These are phyloP conservation scores for Phalloptychus januarius DNA, from an alignment of 2,797 vertebrate species.

Conservation along the genomic window DNA sequence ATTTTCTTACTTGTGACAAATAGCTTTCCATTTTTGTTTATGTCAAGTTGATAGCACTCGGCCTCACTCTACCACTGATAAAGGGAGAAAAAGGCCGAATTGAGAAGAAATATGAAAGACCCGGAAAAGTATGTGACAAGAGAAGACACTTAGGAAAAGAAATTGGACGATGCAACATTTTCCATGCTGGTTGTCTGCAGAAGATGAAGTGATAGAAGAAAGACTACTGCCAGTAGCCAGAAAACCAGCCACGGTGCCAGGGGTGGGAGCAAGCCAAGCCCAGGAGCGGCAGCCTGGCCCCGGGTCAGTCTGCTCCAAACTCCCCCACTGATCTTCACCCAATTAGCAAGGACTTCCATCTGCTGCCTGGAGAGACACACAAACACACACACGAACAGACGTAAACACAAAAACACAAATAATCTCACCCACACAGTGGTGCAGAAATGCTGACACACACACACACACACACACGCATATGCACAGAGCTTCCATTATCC, in stretches of 20 bases:
- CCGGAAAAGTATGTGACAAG: not conserved
- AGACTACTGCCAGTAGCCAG: constrained; percentile 50
- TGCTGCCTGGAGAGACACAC: constrained; percentile 64
- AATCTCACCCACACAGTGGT: constrained; percentile 13
- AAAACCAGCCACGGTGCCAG: constrained; percentile 53
- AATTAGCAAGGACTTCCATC: constrained; percentile 79
- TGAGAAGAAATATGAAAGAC: not conserved
- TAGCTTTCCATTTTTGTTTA: not conserved
- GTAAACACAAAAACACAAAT: constrained; percentile 38
- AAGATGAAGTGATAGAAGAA: constrained; percentile 55
- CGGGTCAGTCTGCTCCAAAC: constrained; percentile 71
- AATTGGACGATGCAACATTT: constrained; percentile 20
- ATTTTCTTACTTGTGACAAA: not conserved
- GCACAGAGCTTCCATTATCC: constrained; percentile 65
- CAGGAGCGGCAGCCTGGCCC: constrained; percentile 54
- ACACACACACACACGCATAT: constrained; percentile 14
- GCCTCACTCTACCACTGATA: not conserved
- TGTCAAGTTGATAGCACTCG: not conserved
- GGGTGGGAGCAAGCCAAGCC: constrained; percentile 60
- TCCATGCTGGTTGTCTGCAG: constrained; percentile 24
- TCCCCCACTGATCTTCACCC: constrained; percentile 70
- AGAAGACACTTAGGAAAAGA: constrained; percentile 8
- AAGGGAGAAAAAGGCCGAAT: not conserved
- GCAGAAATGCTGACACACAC: constrained; percentile 10
- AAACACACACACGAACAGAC: constrained; percentile 27